Conservation (phyloP, 1,140 invertebrate species). For the Drosophila novamexicana region DNA sequence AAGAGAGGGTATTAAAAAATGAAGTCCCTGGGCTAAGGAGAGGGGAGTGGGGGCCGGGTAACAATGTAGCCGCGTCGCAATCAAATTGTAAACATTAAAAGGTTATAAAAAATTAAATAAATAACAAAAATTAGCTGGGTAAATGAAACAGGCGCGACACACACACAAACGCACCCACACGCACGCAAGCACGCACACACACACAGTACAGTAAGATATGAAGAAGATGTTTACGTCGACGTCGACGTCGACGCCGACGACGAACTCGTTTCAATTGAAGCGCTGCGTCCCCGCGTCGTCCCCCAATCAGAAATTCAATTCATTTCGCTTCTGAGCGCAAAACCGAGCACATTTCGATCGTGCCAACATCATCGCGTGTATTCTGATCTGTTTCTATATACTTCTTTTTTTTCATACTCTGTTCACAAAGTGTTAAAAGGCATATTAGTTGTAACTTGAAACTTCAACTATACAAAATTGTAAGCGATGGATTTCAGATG, state of each 20-base stretch:
- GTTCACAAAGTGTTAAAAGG: background rate
- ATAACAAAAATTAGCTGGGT: slow-evolving; percentile 59
- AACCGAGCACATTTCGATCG: slow-evolving; percentile 52
- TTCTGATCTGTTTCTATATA: slow-evolving; percentile 53
- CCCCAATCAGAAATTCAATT: slow-evolving; percentile 63
- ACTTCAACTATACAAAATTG: too few relatives aligned
- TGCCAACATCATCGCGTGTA: slow-evolving; percentile 39
- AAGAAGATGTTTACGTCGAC: slow-evolving; percentile 57
- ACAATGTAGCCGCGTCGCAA: slow-evolving; percentile 41
- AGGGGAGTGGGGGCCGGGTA: background rate
- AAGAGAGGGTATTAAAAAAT: background rate
- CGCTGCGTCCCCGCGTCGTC: slow-evolving; percentile 26
- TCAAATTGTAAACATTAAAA: slow-evolving; percentile 69
- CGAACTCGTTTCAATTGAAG: slow-evolving; percentile 79
- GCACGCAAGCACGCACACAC: slow-evolving; percentile 28
- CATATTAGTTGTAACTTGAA: too few relatives aligned
- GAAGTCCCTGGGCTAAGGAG: too few relatives aligned
- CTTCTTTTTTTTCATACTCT: slow-evolving; percentile 14
- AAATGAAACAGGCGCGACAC: slow-evolving; percentile 48
- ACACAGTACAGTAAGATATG: slow-evolving; percentile 48
- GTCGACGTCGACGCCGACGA: slow-evolving; percentile 16
- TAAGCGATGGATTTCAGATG: too few relatives aligned
- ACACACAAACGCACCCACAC: slow-evolving; percentile 31
- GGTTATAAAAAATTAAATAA: slow-evolving; percentile 69
- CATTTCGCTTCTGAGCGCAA: slow-evolving; percentile 62